phyloP scores from a whole-genome alignment of 2,888 invertebrate genomes.

The Habrosyne pyritoides region DNA sequence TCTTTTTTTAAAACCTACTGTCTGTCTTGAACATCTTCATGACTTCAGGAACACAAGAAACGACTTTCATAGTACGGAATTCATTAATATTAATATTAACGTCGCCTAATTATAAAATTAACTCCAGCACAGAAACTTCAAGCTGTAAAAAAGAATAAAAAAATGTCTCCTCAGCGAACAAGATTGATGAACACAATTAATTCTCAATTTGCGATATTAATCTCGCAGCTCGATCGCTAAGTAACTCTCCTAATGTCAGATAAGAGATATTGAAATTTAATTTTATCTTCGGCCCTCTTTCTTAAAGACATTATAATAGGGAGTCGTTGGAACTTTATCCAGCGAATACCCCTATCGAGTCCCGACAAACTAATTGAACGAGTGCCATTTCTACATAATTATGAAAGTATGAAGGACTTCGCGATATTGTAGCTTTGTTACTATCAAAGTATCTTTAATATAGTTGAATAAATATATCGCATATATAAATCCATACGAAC shows the following conservation, averaged over 20 bases:
- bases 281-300: slow-evolving; percentile 51
- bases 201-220: slow-evolving; percentile 36
- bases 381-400: slow-evolving; percentile 42
- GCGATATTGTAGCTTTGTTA: too few species aligned
- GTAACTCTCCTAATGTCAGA: slow-evolving; percentile 49
- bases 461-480: too few species aligned
- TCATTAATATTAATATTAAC: neutral
- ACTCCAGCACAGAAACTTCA: neutral
- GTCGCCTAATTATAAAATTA: neutral
- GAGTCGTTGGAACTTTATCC: slow-evolving; percentile 47
- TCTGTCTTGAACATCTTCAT: too few species aligned
- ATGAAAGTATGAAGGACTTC: slow-evolving; percentile 46
- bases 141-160: neutral
- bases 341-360: slow-evolving; percentile 33
- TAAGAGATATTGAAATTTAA: slow-evolving; percentile 62
- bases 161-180: slow-evolving; percentile 9
- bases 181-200: slow-evolving; percentile 35
- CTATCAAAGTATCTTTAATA: too few species aligned
- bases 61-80: too few species aligned
- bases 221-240: slow-evolving; percentile 30
- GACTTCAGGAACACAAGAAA: too few species aligned
- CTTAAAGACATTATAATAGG: slow-evolving; percentile 62
- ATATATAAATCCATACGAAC: too few species aligned
- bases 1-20: too few species aligned
- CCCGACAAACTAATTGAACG: slow-evolving; percentile 53